Base-by-base conservation (phyloP, 2,888 invertebrate genomes). In the Fissipunctia ypsillon region DNA sequence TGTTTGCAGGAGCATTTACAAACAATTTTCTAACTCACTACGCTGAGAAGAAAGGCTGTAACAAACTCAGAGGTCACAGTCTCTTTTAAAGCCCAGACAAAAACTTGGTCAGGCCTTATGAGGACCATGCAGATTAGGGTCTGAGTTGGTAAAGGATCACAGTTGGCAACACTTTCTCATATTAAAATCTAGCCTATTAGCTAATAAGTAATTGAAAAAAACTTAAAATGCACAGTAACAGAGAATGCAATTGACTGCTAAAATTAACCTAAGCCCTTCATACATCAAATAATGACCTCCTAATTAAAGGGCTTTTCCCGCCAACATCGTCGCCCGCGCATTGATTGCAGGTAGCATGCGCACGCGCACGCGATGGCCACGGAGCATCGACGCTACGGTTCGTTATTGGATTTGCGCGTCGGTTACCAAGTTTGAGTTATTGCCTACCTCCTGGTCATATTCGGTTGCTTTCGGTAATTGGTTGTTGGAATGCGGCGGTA, bases 351-450 rank as follows among this genome's bases (percentile, higher is more conserved):
- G 84, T 80, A 82, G 81, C 88, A 78, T 83, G 80, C 79, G 66
- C 75, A 74, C 76, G 72, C 78, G 68, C 76, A 84, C 78, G 76
- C 88, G 68, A 69, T 57, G 56, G 92, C 85, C 87, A 93, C 93
- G 19, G 25, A n/a, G n/a, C n/a, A n/a, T n/a, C n/a, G n/a, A 41
- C 64, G 64, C 31, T 31, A 64, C 52, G 94, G 90, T 95, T 95
- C 95, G 94, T 95, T 95, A 95, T 90, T 90, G 88, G 88, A 95
- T 94, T 95, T 95, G 92, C 92, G 90, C 89, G 89, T 87, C 88
- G 88, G 89, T 90, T 92, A 92, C 94, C 92, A 92, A 93, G 93
- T 94, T 94, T 94, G 94, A 95, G 91, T 93, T 95, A 95, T 93
- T 90, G 80, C 88, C 77, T 48, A 75, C 73, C 71, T 85, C 80